Percentiles rank a stretch among this genome's conserved stretches.
These are phyloP conservation scores for Kryptolebias ocellatus DNA, from an alignment of 2,797 vertebrate genomes.

Conservation along the genomic window DNA sequence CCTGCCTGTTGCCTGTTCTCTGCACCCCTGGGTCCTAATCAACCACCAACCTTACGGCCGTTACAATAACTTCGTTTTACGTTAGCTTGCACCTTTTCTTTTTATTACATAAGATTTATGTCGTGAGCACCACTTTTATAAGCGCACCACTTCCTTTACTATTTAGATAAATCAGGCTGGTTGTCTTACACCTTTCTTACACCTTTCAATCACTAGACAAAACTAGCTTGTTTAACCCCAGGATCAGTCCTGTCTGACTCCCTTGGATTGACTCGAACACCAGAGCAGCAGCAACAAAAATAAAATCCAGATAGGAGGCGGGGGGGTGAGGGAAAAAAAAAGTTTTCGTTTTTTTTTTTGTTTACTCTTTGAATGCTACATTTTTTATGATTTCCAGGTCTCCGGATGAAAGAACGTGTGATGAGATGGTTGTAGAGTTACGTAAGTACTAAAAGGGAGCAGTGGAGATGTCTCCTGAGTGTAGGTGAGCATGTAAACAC, in stretches of 20 bases:
- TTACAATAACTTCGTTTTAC: too few relatives aligned
- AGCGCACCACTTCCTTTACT: too few relatives aligned
- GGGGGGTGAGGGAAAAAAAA: conserved; percentile 22
- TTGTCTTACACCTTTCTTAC: conserved; percentile 6
- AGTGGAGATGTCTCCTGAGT: conserved; percentile 43
- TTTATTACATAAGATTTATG: too few relatives aligned
- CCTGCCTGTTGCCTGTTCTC: too few relatives aligned
- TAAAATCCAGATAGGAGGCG: conserved; percentile 29
- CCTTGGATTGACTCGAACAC: conserved; percentile 7
- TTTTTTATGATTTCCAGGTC: conserved; percentile 61
- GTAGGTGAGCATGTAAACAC: conserved; percentile 22
- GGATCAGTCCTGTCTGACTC: conserved; percentile 30
- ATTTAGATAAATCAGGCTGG: background rate
- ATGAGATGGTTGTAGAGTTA: conserved; percentile 50
- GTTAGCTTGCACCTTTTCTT: too few relatives aligned
- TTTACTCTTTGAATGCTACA: conserved; percentile 53
- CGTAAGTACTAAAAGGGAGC: conserved; percentile 44
- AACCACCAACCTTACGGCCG: too few relatives aligned
- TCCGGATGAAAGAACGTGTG: conserved; percentile 52
- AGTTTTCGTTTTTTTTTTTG: background rate
- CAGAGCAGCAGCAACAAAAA: conserved; percentile 12
- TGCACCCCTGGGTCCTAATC: too few relatives aligned
- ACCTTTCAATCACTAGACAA: conserved; percentile 8
- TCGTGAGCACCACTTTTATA: too few relatives aligned
- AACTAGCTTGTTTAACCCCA: conserved; percentile 25